These are phyloP conservation scores for Rhinolophus sinicus DNA, from an alignment of 2,113 vertebrate genomes.

Conservation along the genomic window DNA sequence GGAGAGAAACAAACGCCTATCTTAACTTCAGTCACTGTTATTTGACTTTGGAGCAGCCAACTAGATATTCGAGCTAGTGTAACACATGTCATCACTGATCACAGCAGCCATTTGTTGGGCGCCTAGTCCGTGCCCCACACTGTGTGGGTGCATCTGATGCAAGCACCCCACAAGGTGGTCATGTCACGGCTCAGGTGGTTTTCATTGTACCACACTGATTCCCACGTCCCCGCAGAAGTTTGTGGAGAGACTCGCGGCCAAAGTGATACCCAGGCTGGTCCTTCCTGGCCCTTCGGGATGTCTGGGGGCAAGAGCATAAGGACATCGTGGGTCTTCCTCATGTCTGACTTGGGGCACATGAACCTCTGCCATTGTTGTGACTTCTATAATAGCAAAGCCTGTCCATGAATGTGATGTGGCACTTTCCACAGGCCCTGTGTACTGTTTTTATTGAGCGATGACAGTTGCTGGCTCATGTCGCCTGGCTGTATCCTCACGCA, in stretches of 20 bases:
- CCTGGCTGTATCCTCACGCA: not conserved
- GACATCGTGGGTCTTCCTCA: not conserved
- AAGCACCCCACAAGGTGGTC: rapidly evolving
- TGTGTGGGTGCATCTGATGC: not conserved
- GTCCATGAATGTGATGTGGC: rapidly evolving
- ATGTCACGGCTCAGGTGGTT: not conserved
- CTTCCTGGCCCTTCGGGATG: rapidly evolving
- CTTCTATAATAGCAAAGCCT: not conserved
- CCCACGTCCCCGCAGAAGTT: rapidly evolving
- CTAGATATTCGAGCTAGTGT: rapidly evolving
- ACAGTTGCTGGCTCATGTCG: not conserved
- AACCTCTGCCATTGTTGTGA: not conserved
- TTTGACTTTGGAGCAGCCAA: not conserved
- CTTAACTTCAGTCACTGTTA: not conserved
- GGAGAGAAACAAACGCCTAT: rapidly evolving
- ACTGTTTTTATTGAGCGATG: not conserved
- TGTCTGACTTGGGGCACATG: rapidly evolving
- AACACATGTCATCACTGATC: rapidly evolving
- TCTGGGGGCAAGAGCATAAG: rapidly evolving
- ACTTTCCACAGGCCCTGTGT: not conserved
- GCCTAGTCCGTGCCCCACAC: rapidly evolving
- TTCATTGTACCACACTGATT: not conserved
- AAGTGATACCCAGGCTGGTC: not conserved
- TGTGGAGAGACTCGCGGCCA: not conserved
- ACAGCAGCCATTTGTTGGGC: rapidly evolving